Conservation (phyloP, 1,140 invertebrate species). For the Elymnias hypermnestra region DNA sequence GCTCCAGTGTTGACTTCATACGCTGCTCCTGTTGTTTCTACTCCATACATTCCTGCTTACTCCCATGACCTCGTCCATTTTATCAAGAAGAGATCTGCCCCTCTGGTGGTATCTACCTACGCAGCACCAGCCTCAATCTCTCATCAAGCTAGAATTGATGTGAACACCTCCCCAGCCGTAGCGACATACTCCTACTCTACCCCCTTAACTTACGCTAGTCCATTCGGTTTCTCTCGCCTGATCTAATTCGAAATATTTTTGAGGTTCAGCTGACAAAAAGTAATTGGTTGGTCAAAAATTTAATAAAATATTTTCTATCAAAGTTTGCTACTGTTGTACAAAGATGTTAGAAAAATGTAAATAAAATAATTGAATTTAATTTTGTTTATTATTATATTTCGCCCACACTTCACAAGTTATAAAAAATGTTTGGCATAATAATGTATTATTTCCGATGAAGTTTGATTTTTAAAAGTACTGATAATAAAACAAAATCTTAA, state of each 20-base stretch:
- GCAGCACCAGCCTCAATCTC: constrained; percentile 41
- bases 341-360: not conserved
- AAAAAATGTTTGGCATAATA: not conserved
- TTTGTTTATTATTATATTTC: not conserved
- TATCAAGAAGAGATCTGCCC: constrained; percentile 59
- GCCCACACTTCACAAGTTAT: not conserved
- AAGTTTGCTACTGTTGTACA: not conserved
- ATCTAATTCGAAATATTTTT: constrained; percentile 14
- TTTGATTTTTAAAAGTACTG: too few relatives aligned
- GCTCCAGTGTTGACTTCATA: constrained; percentile 37
- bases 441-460: too few relatives aligned
- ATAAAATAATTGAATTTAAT: constrained; percentile 4
- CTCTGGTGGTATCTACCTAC: constrained; percentile 19
- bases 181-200: constrained; percentile 38
- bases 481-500: too few relatives aligned
- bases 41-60: constrained; percentile 21
- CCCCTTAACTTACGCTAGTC: constrained; percentile 42
- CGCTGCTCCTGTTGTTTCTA: constrained; percentile 26
- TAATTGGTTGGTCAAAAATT: not conserved
- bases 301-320: not conserved
- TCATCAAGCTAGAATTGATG: constrained; percentile 42
- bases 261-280: not conserved
- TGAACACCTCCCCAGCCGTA: constrained; percentile 28
- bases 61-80: constrained; percentile 40
- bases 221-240: constrained; percentile 23